Conservation (phyloP, 2,113 vertebrate genomes). For the Panthera tigris region DNA sequence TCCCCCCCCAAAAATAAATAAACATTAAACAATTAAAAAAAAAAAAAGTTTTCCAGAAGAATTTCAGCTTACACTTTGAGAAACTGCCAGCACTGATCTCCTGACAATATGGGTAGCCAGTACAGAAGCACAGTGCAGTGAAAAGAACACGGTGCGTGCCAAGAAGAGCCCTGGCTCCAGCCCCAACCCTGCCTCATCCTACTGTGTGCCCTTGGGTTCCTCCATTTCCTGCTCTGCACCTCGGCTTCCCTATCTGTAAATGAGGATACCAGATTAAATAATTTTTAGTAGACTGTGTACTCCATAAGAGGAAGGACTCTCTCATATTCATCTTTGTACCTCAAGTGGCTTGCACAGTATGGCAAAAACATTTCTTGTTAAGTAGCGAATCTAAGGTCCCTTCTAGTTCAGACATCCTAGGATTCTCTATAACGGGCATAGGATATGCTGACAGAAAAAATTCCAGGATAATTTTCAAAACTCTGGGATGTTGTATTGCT, state of each 20-base stretch:
- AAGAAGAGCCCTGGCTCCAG: not conserved
- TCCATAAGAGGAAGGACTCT: not conserved
- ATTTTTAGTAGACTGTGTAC: not conserved
- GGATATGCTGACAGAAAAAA: not conserved
- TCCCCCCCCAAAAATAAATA: no score
- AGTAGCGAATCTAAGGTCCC: not conserved
- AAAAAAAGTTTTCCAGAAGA: conserved; percentile 1
- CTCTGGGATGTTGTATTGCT: not conserved
- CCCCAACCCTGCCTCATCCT: not conserved
- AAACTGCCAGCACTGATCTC: not conserved
- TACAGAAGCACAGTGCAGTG: not conserved
- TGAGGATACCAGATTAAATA: not conserved
- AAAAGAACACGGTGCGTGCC: not conserved
- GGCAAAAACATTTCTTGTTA: conserved; percentile 12
- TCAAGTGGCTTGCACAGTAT: not conserved
- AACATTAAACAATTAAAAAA: not conserved
- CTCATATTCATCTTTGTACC: not conserved
- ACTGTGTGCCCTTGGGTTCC: not conserved
- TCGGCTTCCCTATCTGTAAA: not conserved
- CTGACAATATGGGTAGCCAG: not conserved
- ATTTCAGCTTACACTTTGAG: not conserved
- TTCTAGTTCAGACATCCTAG: not conserved
- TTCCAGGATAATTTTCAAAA: not conserved
- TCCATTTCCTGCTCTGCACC: not conserved
- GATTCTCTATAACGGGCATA: not conserved